A percentile compares a stretch with the other conserved stretches of the same genome.
phyloP scores from a whole-genome alignment of 2,113 vertebrate species.

The Anthoscopus minutus region DNA sequence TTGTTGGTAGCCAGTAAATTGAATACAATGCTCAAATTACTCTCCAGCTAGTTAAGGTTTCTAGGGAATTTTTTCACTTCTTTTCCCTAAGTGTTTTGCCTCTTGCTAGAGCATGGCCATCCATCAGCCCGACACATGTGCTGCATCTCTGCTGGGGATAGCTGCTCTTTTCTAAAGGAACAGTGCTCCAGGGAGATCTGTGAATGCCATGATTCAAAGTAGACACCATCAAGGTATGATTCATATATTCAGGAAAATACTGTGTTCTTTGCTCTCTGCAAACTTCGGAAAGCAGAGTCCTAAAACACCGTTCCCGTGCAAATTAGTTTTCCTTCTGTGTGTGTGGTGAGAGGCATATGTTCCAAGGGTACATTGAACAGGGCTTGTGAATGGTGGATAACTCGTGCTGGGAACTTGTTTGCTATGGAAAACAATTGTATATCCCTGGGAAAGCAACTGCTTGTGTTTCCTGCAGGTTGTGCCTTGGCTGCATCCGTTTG shows the following conservation, averaged over 20 bases:
- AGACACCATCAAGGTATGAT: constrained; percentile 34
- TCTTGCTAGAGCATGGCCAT: not conserved
- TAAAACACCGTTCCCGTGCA: not conserved
- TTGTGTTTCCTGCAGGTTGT: not conserved
- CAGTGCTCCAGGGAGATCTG: constrained; percentile 4
- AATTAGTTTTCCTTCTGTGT: not conserved
- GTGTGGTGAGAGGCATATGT: not conserved
- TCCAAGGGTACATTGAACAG: not conserved
- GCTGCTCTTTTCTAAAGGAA: constrained; percentile 16
- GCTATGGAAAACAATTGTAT: not conserved
- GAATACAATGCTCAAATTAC: not conserved
- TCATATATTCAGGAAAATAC: not conserved
- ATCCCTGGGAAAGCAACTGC: not conserved
- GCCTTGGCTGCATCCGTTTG: not conserved
- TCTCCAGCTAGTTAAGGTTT: not conserved
- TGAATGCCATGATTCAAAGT: constrained; percentile 30
- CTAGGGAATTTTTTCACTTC: not conserved
- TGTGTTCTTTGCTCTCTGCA: not conserved
- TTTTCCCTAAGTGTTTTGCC: not conserved
- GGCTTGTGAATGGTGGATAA: not conserved
- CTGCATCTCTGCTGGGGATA: constrained; percentile 23
- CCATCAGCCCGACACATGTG: constrained; percentile 13
- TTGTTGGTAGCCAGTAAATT: not conserved
- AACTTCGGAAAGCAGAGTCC: not conserved
- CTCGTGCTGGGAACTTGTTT: not conserved